These are phyloP conservation scores for Aculops lycopersici DNA, from an alignment of 1,140 invertebrate species.

Conservation along the genomic window DNA sequence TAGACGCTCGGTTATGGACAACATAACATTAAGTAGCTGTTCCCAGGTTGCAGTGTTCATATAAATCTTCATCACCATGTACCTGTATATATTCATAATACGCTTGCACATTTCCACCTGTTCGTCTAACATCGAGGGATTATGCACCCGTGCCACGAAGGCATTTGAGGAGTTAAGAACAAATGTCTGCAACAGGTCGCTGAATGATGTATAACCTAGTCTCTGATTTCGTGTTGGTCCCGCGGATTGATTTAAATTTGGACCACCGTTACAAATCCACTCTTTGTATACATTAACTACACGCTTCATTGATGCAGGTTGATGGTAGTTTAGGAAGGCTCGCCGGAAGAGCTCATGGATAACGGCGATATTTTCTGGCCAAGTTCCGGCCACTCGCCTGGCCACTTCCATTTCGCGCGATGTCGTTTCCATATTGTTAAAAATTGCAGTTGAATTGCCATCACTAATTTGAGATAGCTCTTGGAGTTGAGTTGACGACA, in stretches of 20 bases:
- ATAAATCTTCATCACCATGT: slow-evolving; percentile 78
- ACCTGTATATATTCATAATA: slow-evolving; percentile 77
- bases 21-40: slow-evolving; percentile 44
- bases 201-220: slow-evolving; percentile 15
- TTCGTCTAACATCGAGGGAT: slow-evolving; percentile 31
- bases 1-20: slow-evolving; percentile 69
- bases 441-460: background rate
- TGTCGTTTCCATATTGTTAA: no score
- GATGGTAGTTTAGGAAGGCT: slow-evolving; percentile 56
- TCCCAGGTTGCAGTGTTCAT: slow-evolving; percentile 77
- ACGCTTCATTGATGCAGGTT: slow-evolving; percentile 47
- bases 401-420: slow-evolving; percentile 23
- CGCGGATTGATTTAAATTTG: no score
- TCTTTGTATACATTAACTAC: slow-evolving; percentile 80
- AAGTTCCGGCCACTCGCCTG: slow-evolving; percentile 51
- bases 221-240: slow-evolving; percentile 13
- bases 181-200: slow-evolving; percentile 69
- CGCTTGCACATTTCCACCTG: slow-evolving; percentile 70
- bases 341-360: slow-evolving; percentile 73
- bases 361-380: slow-evolving; percentile 68
- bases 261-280: slow-evolving; percentile 68
- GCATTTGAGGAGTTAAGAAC: slow-evolving; percentile 81
- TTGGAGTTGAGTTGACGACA: slow-evolving; percentile 1
- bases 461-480: background rate
- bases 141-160: slow-evolving; percentile 37